A percentile compares a stretch with the other conserved stretches of the same genome.
Evolutionary conservation across 2,797 vertebrate genomes (phyloP).

Genomic region (Alcedo atthis): DNA sequence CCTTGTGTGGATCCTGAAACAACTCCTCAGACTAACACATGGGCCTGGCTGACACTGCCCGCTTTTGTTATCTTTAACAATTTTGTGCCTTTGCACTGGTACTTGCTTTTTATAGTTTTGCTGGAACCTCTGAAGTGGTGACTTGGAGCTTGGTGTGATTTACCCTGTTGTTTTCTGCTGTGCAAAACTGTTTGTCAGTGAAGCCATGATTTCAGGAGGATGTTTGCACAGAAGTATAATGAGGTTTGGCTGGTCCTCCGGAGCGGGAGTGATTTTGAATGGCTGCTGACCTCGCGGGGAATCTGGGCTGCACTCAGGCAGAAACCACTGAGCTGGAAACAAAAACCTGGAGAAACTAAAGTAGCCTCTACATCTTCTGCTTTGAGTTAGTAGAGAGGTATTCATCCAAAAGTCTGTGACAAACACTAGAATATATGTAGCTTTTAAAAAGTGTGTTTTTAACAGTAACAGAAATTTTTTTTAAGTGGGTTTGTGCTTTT

Average conservation of each 20-base stretch:
- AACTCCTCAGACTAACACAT: neutral
- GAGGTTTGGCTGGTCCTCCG: slow-evolving; percentile 63
- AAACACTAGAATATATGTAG: neutral
- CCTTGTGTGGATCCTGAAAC: neutral
- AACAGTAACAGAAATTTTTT: neutral
- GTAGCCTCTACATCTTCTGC: slow-evolving; percentile 31
- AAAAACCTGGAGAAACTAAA: slow-evolving; percentile 58
- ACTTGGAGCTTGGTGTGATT: neutral
- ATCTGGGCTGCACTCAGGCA: slow-evolving; percentile 56
- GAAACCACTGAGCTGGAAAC: slow-evolving; percentile 69
- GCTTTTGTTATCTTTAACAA: neutral
- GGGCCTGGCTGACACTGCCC: neutral
- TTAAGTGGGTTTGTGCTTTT: neutral
- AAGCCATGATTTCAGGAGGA: slow-evolving; percentile 37
- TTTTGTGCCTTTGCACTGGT: neutral
- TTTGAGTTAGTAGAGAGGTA: neutral
- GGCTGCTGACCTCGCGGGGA: slow-evolving; percentile 57
- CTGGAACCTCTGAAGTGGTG: neutral
- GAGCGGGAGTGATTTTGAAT: slow-evolving; percentile 62
- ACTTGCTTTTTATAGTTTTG: neutral
- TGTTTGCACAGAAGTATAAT: slow-evolving; percentile 70
- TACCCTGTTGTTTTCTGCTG: slow-evolving; percentile 48
- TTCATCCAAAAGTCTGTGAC: neutral
- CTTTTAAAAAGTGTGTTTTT: neutral
- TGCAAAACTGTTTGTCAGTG: slow-evolving; percentile 35